Conservation (phyloP, 37 sponge, comb jelly and placozoan species). For the Axinella damicornis region DNA sequence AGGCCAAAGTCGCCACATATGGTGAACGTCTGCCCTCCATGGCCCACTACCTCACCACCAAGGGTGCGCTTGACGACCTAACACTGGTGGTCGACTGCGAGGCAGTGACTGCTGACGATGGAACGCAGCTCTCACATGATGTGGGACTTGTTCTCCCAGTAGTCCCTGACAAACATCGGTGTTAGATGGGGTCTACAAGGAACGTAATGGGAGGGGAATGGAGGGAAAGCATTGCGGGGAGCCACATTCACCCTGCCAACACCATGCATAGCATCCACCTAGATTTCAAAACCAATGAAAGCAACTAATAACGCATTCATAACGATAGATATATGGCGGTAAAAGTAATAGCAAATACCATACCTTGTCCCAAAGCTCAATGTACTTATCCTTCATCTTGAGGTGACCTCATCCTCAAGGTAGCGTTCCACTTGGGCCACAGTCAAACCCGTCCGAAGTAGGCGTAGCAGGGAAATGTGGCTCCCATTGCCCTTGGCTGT, state of each 20-base stretch:
- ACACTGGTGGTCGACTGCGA: conserved; percentile 49
- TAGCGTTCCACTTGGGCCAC: conserved; percentile 44
- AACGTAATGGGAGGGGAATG: conserved; percentile 42
- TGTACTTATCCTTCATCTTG: conserved; percentile 32
- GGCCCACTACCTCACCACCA: conserved; percentile 15
- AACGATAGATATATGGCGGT: neutral
- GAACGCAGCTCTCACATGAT: conserved; percentile 47
- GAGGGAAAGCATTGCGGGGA: conserved; percentile 59
- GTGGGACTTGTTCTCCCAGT: conserved; percentile 56
- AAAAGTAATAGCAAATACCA: too few relatives aligned
- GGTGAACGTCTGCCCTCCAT: conserved; percentile 56
- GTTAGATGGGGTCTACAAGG: conserved; percentile 34
- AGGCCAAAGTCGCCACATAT: conserved; percentile 60
- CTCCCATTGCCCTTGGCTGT: conserved; percentile 45
- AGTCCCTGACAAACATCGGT: conserved; percentile 41
- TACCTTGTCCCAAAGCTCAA: conserved; percentile 67
- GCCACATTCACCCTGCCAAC: conserved; percentile 63
- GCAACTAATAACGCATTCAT: conserved; percentile 3
- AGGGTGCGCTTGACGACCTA: conserved; percentile 34
- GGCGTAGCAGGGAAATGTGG: conserved; percentile 43
- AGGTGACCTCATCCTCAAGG: conserved; percentile 47
- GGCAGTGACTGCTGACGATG: conserved; percentile 30
- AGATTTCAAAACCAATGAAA: conserved; percentile 37
- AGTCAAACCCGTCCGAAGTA: conserved; percentile 40
- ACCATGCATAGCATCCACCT: conserved; percentile 67